phyloP scores from a whole-genome alignment of 2,113 vertebrate genomes.

The Phylloscopus trochiloides region DNA sequence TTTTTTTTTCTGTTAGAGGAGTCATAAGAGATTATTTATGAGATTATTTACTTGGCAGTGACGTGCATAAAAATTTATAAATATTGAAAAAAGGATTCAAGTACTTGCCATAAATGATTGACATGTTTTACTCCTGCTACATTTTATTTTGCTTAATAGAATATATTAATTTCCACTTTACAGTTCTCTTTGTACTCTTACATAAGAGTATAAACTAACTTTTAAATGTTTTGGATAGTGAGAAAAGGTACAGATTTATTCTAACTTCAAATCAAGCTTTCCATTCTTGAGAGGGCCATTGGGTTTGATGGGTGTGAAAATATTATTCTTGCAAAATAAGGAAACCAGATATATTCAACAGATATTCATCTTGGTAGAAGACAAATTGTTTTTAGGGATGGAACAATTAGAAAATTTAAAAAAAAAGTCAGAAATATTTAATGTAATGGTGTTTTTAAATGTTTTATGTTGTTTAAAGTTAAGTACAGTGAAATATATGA shows the following conservation, averaged over 20 bases:
- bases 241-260: background rate
- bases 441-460: background rate
- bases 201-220: background rate
- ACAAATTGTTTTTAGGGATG: background rate
- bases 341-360: background rate
- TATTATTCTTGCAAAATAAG: background rate
- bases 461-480: background rate
- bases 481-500: background rate
- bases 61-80: background rate
- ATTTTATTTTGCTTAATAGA: background rate
- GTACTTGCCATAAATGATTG: background rate
- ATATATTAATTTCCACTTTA: background rate
- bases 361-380: background rate
- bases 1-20: background rate
- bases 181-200: background rate
- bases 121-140: background rate
- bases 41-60: background rate
- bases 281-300: background rate
- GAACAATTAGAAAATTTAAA: background rate
- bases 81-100: background rate
- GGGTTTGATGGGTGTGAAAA: background rate
- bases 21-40: background rate
- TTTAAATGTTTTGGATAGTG: background rate
- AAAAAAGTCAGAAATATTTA: background rate
- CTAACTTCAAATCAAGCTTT: background rate